A percentile compares a stretch with the other conserved stretches of the same genome.
Evolutionary conservation across 2,113 vertebrate species (phyloP).

Genomic region (Arvicanthis niloticus): DNA sequence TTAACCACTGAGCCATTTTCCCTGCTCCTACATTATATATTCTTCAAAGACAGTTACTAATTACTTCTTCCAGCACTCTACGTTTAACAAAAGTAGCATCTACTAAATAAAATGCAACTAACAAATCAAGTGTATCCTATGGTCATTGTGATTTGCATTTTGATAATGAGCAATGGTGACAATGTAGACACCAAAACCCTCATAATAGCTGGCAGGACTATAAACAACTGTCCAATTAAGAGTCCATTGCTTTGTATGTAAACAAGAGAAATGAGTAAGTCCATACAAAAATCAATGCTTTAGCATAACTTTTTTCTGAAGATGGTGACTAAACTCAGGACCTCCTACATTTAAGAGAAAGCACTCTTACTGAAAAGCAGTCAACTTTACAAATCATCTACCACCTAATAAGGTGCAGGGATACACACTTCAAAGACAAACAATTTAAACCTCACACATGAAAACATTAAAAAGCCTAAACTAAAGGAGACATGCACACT

Average conservation of each 20-base stretch:
- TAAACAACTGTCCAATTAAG: background rate
- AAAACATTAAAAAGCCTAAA: background rate
- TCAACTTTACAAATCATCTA: background rate
- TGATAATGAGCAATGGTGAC: background rate
- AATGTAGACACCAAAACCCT: background rate
- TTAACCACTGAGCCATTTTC: background rate
- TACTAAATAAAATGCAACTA: background rate
- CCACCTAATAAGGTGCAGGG: background rate
- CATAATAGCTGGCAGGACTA: background rate
- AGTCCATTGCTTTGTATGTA: background rate
- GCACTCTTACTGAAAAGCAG: background rate
- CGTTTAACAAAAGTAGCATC: background rate
- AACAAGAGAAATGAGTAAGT: background rate
- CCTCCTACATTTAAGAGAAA: background rate
- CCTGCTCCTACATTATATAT: background rate
- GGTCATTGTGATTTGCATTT: background rate
- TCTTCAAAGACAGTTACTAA: background rate
- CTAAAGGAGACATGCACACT: background rate
- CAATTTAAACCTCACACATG: background rate
- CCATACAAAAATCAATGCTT: background rate
- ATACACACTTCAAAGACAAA: background rate
- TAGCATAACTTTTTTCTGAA: background rate
- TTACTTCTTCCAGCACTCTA: background rate
- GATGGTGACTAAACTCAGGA: background rate
- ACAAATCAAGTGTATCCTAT: background rate